Evolutionary conservation across 1,140 invertebrate species (phyloP).

Genomic region (Lepidurus arcticus): DNA sequence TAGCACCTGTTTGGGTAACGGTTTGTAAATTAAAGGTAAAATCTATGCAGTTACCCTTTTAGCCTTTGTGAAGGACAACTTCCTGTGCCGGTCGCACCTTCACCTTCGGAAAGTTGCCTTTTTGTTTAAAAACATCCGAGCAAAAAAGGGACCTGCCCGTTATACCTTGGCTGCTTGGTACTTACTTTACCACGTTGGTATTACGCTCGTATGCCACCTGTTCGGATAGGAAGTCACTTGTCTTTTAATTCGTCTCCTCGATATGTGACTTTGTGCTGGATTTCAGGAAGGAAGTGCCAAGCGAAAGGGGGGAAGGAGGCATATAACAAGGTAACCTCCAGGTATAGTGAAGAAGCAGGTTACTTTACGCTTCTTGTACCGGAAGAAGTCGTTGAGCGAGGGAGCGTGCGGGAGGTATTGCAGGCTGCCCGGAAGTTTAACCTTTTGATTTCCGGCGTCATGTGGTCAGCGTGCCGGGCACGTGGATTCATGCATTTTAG

Average conservation of each 20-base stretch:
- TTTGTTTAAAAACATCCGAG: neutral
- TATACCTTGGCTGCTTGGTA: too few species aligned
- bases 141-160: neutral
- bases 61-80: neutral
- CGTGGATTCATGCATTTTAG: constrained; percentile 15
- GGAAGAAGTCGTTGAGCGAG: constrained; percentile 13
- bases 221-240: constrained; percentile 15
- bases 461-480: constrained; percentile 23
- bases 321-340: neutral
- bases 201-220: constrained; percentile 2
- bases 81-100: neutral
- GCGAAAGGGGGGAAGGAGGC: neutral
- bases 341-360: neutral
- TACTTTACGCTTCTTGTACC: neutral
- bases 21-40: neutral
- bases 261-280: constrained; percentile 18
- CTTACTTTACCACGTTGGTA: too few species aligned
- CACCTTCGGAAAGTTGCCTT: neutral
- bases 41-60: constrained; percentile 6
- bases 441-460: constrained; percentile 33
- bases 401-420: constrained; percentile 25
- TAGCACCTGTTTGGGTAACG: neutral
- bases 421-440: constrained; percentile 31
- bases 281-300: constrained; percentile 12
- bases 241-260: neutral